phyloP scores from a whole-genome alignment of 2,113 vertebrate genomes.

The Saimiri boliviensis region DNA sequence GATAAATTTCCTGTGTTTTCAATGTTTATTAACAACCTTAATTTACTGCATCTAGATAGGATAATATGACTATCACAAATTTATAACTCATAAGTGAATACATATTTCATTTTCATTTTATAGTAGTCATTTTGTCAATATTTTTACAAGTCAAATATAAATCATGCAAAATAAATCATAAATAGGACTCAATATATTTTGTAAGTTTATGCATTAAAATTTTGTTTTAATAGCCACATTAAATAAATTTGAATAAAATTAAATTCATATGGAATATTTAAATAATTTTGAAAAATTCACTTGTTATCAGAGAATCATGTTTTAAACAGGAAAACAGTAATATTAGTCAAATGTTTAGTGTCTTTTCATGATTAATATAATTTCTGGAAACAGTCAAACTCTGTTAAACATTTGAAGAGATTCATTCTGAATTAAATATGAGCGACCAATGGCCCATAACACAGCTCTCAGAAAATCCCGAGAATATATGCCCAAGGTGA shows the following conservation, averaged over 20 bases:
- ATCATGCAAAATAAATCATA: not conserved
- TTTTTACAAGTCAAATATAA: not conserved
- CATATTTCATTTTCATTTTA: not conserved
- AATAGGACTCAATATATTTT: not conserved
- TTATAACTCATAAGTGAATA: not conserved
- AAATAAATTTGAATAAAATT: not conserved
- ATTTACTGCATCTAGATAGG: not conserved
- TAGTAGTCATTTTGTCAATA: not conserved
- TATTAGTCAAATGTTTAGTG: not conserved
- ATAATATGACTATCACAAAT: not conserved
- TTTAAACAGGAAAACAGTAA: not conserved
- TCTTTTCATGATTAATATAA: not conserved
- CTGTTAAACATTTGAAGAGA: too few species aligned
- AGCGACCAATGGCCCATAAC: too few species aligned
- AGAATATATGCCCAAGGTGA: too few species aligned
- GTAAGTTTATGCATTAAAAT: not conserved
- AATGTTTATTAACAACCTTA: not conserved
- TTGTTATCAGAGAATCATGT: not conserved
- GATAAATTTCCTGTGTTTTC: not conserved
- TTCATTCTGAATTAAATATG: too few species aligned
- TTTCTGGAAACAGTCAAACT: too few species aligned
- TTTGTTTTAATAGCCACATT: not conserved
- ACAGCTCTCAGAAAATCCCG: too few species aligned
- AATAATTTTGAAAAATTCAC: not conserved
- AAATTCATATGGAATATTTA: not conserved